Percentiles rank a stretch among this genome's conserved stretches.
Conservation (phyloP, 2,797 vertebrate species). For the Chloroceryle inda region DNA sequence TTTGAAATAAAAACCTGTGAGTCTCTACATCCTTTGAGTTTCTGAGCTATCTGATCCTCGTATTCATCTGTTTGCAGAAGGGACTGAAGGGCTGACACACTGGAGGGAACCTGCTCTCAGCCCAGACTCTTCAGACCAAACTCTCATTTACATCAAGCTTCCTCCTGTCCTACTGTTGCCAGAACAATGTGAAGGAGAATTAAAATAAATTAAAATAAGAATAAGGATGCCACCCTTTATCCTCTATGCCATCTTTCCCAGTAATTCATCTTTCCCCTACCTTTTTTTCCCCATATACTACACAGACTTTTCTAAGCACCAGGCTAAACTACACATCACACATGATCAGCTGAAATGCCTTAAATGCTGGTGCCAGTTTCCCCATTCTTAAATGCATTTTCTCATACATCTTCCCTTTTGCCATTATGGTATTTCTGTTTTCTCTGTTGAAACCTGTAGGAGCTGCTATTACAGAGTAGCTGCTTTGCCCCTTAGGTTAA, state of each 20-base stretch:
- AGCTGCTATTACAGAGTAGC: not conserved
- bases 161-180: not conserved
- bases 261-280: not conserved
- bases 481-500: not conserved
- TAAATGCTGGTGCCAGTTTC: not conserved
- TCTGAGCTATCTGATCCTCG: not conserved
- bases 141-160: not conserved
- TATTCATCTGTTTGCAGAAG: not conserved
- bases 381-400: not conserved
- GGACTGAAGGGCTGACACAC: not conserved
- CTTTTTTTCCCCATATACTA: not conserved
- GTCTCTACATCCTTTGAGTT: not conserved
- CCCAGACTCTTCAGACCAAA: not conserved
- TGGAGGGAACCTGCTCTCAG: not conserved
- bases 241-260: not conserved
- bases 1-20: not conserved
- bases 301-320: not conserved
- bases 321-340: not conserved
- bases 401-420: not conserved
- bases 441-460: not conserved
- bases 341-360: fast-evolving
- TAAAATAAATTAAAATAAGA: not conserved
- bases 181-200: not conserved
- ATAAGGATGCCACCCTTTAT: not conserved
- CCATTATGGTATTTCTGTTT: not conserved